These are phyloP conservation scores for Pocota personata DNA, from an alignment of 2,888 invertebrate species.

Conservation along the genomic window DNA sequence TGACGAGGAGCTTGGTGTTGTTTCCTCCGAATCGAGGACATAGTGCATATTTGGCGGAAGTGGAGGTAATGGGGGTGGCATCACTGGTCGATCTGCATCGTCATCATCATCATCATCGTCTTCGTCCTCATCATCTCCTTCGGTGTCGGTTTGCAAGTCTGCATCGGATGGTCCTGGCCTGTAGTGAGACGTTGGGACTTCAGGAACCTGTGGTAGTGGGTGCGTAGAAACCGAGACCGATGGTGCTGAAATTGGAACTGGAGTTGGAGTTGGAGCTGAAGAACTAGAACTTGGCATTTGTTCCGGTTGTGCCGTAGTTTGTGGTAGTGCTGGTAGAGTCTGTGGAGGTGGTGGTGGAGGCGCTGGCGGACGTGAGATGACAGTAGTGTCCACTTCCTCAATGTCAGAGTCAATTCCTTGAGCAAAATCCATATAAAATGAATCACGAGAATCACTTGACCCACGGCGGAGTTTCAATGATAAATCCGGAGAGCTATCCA, in stretches of 20 bases:
- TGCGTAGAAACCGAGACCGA: slow-evolving; percentile 44
- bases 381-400: slow-evolving; percentile 91
- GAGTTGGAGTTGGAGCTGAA: slow-evolving; percentile 55
- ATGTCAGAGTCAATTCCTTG: slow-evolving; percentile 95
- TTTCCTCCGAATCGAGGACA: slow-evolving; percentile 76
- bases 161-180: slow-evolving; percentile 69
- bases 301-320: slow-evolving; percentile 75
- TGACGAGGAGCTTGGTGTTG: slow-evolving; percentile 78
- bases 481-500: slow-evolving; percentile 93
- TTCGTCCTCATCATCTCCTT: slow-evolving; percentile 68
- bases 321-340: slow-evolving; percentile 76
- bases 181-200: slow-evolving; percentile 60
- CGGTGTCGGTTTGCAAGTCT: slow-evolving; percentile 75
- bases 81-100: slow-evolving; percentile 75
- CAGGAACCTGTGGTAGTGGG: slow-evolving; percentile 59
- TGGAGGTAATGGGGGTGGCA: slow-evolving; percentile 80
- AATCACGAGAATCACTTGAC: slow-evolving; percentile 93
- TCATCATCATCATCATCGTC: slow-evolving; percentile 76
- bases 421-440: slow-evolving; percentile 95
- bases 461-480: slow-evolving; percentile 93
- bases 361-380: slow-evolving; percentile 83
- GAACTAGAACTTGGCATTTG: slow-evolving; percentile 75
- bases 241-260: slow-evolving; percentile 52
- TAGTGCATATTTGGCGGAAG: slow-evolving; percentile 80
- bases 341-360: slow-evolving; percentile 74